phyloP scores from a whole-genome alignment of 2,888 invertebrate species.

The Allacma fusca region DNA sequence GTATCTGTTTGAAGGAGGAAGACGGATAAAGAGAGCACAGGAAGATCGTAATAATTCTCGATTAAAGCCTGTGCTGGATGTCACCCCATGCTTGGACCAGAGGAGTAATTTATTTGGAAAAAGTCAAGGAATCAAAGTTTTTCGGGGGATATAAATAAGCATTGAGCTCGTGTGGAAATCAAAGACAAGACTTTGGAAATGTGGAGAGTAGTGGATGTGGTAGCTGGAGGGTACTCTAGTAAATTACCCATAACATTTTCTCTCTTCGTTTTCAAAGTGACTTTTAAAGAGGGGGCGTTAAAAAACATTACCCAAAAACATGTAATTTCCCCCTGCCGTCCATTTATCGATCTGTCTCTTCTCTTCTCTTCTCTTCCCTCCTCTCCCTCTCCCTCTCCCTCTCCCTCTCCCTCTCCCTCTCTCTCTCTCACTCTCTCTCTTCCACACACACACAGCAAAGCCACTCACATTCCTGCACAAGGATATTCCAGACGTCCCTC shows the following conservation, averaged over 20 bases:
- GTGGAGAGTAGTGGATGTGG: not conserved
- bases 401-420: not conserved
- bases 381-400: slow-evolving; percentile 6
- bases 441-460: too few species aligned
- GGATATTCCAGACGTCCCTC: too few species aligned
- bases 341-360: slow-evolving; percentile 39
- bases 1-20: not conserved
- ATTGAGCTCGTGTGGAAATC: not conserved
- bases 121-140: not conserved
- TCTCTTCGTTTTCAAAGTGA: slow-evolving; percentile 35
- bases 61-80: not conserved
- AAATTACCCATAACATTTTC: slow-evolving; percentile 43
- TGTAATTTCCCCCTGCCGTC: slow-evolving; percentile 42
- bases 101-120: slow-evolving; percentile 4
- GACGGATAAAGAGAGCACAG: not conserved
- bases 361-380: not conserved
- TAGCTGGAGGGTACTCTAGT: slow-evolving; percentile 41
- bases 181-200: not conserved
- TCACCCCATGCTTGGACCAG: not conserved
- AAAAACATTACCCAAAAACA: slow-evolving; percentile 45
- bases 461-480: too few species aligned
- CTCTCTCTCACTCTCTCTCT: slow-evolving; percentile 13
- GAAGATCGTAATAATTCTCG: slow-evolving; percentile 6
- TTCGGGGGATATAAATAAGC: not conserved
- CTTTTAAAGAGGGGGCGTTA: slow-evolving; percentile 46